Evolutionary conservation across 2,797 vertebrate species (phyloP).

Genomic region (Ateles fusciceps): DNA sequence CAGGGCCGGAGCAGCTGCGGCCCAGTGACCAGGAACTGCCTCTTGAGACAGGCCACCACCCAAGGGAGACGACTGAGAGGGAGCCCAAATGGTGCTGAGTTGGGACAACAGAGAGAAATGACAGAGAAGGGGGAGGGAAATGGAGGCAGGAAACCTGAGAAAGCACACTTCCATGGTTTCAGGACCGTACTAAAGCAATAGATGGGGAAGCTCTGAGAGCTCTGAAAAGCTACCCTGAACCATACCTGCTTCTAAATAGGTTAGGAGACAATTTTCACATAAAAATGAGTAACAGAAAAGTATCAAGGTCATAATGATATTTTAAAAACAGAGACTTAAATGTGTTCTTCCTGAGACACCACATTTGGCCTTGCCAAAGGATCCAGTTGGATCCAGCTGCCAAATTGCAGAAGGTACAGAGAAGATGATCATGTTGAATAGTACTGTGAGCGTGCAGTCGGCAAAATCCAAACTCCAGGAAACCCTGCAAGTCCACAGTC

Average conservation of each 20-base stretch:
- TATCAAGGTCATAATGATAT: not conserved
- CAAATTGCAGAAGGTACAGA: not conserved
- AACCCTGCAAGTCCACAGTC: not conserved
- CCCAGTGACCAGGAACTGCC: not conserved
- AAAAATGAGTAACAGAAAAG: not conserved
- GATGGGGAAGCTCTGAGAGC: not conserved
- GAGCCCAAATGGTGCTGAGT: rapidly evolving
- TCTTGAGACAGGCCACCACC: not conserved
- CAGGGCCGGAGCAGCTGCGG: not conserved
- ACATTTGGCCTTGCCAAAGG: too few relatives aligned
- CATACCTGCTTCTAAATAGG: not conserved
- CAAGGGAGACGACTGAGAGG: not conserved
- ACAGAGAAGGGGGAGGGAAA: not conserved
- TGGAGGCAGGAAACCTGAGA: not conserved
- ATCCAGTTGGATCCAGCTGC: not conserved
- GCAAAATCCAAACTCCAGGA: not conserved
- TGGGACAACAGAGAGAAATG: not conserved
- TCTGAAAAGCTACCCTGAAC: not conserved
- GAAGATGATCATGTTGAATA: not conserved
- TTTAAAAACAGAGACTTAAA: not conserved
- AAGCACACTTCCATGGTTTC: not conserved
- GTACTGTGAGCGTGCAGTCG: too few relatives aligned
- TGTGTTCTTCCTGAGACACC: not conserved
- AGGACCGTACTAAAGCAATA: not conserved
- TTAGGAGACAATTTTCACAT: not conserved